phyloP scores from a whole-genome alignment of 2,113 vertebrate species.

The Nesoenas mayeri region DNA sequence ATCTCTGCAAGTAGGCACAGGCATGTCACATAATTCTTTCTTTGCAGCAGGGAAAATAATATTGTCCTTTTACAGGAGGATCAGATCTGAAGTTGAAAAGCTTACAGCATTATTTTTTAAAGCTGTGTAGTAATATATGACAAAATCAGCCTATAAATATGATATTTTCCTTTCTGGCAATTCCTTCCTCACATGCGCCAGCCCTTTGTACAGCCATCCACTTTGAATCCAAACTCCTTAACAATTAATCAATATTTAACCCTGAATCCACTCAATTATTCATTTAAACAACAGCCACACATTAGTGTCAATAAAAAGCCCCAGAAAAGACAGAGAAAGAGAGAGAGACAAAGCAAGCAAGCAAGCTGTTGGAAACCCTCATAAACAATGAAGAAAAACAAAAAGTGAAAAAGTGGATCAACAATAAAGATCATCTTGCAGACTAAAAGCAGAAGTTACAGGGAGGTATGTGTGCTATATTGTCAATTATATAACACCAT shows the following conservation, averaged over 20 bases:
- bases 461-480: neutral
- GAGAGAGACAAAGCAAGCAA: neutral
- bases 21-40: neutral
- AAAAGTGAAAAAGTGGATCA: neutral
- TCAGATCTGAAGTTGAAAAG: neutral
- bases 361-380: neutral
- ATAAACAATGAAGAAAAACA: neutral
- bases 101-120: neutral
- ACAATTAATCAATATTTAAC: constrained; percentile 27
- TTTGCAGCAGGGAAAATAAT: neutral
- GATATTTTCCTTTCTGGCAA: neutral
- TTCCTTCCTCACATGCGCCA: neutral
- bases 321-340: neutral
- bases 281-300: neutral
- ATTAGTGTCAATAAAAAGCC: neutral
- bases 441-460: neutral
- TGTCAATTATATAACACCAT: neutral
- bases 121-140: neutral
- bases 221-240: neutral
- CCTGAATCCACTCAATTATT: constrained; percentile 13
- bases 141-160: neutral
- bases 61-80: neutral
- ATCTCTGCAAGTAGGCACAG: neutral
- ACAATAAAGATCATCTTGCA: neutral
- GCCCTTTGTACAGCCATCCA: neutral